Base-by-base conservation (phyloP, 2,888 invertebrate genomes). In the Parasteatoda lunata region DNA sequence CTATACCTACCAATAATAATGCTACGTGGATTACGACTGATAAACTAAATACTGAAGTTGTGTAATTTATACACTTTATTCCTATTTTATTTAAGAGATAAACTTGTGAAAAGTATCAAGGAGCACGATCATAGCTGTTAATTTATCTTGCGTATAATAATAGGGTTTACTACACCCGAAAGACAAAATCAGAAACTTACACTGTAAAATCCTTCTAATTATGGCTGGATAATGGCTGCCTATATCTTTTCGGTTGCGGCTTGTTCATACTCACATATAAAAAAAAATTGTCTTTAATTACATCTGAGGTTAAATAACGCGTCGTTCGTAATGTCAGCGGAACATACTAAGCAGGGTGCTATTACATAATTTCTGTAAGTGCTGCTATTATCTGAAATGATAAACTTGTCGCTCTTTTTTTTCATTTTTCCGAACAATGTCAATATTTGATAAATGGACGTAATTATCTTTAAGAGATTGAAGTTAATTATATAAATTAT, bases 91-190 rank as follows among this genome's bases (percentile, higher is more conserved):
- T 69, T 69, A 47, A n/a, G 13, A 69, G 47, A 59, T 48, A 4
- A 47, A 3, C 69, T 69, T 45, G 47, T 11, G 47, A 48, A 48
- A 11, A 30, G 47, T 69, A 47, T 11, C 6, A 13, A 59, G 9
- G 13, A 4, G n/a, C 59, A 11, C 59, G 30, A 59, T n/a, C 59
- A 59, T 59, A 59, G 48, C 69, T 64, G 82, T 76, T 82, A 80
- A 80, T 80, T 77, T 71, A 72, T 71, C 68, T 77, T 59, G 66
- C 30, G 45, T 30, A 30, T 84, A 84, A 84, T 84, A 72, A 77
- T 66, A 71, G 77, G 82, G 48, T 72, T 66, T 52, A 65, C n/a
- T 9, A 15, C 54, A 64, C 54, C 72, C 66, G 66, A 30, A 77
- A 77, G 70, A 70, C 77, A 71, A 15, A 70, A 66, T 52, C 70